Percentiles rank a stretch among this genome's conserved stretches.
Evolutionary conservation across 1,140 invertebrate species (phyloP).

Genomic region (Stenopsyche tienmushanensis): DNA sequence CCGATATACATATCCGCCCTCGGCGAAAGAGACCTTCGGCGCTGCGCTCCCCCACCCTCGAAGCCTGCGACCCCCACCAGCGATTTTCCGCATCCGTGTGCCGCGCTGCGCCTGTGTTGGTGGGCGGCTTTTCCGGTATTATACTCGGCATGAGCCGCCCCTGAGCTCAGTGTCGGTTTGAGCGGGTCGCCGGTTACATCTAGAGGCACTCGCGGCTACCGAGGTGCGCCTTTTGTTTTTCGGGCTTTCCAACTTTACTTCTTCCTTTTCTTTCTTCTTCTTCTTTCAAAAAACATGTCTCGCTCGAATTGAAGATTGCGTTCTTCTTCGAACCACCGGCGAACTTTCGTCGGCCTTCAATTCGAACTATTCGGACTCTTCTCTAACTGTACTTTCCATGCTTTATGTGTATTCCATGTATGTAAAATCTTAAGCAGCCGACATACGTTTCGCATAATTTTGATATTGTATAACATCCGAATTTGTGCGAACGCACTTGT

Average conservation of each 20-base stretch:
- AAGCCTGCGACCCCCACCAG: neutral
- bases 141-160: conserved; percentile 10
- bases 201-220: conserved; percentile 8
- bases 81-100: conserved; percentile 7
- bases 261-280: neutral
- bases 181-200: conserved; percentile 26
- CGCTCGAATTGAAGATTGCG: neutral
- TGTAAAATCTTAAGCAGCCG: no score
- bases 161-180: conserved; percentile 20
- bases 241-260: conserved; percentile 7
- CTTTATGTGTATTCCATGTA: no score
- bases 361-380: no score
- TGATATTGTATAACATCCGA: no score
- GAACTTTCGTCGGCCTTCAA: no score
- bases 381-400: no score
- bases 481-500: no score
- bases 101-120: conserved; percentile 1
- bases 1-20: neutral
- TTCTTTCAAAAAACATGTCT: neutral
- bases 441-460: no score
- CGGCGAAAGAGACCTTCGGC: neutral
- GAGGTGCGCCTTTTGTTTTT: conserved; percentile 24
- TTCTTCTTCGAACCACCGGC: neutral
- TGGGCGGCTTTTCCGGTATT: conserved; percentile 25
- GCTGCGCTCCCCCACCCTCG: neutral